A percentile compares a stretch with the other conserved stretches of the same genome.
Evolutionary conservation across 2,888 invertebrate genomes (phyloP).

Genomic region (Biston betularia): DNA sequence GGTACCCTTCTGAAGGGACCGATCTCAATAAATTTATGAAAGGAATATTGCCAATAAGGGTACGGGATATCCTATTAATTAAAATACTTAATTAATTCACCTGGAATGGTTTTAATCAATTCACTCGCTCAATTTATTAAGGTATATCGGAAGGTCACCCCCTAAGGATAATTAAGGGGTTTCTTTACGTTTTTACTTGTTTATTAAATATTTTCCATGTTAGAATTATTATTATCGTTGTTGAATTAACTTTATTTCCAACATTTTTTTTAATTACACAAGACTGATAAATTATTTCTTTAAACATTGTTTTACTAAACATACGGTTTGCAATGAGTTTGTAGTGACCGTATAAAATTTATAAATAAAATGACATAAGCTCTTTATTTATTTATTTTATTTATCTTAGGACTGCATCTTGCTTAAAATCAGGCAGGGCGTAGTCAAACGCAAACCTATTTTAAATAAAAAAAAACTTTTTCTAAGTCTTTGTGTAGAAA

Average conservation of each 20-base stretch:
- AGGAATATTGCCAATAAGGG: slow-evolving; percentile 86
- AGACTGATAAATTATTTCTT: too few relatives aligned
- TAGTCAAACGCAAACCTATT: too few relatives aligned
- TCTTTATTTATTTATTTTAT: too few relatives aligned
- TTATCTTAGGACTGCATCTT: too few relatives aligned
- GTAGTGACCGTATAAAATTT: too few relatives aligned
- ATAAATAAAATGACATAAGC: too few relatives aligned
- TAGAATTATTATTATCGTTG: slow-evolving; percentile 15
- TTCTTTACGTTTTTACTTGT: slow-evolving; percentile 44
- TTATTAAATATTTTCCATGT: slow-evolving; percentile 46
- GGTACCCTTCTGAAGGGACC: slow-evolving; percentile 75
- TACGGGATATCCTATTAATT: slow-evolving; percentile 85
- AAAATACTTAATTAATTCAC: slow-evolving; percentile 87
- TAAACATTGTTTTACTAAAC: too few relatives aligned
- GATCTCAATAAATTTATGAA: slow-evolving; percentile 86
- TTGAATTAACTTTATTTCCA: neutral
- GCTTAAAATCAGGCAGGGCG: too few relatives aligned
- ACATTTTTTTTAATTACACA: too few relatives aligned
- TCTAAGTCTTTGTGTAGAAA: too few relatives aligned
- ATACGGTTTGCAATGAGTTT: too few relatives aligned
- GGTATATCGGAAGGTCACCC: slow-evolving; percentile 71
- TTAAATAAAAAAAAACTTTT: too few relatives aligned
- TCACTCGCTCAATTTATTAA: slow-evolving; percentile 83
- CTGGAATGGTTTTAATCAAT: slow-evolving; percentile 86
- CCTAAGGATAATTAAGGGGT: slow-evolving; percentile 48